Conservation (phyloP, 2,888 invertebrate genomes). For the Myathropa florea region DNA sequence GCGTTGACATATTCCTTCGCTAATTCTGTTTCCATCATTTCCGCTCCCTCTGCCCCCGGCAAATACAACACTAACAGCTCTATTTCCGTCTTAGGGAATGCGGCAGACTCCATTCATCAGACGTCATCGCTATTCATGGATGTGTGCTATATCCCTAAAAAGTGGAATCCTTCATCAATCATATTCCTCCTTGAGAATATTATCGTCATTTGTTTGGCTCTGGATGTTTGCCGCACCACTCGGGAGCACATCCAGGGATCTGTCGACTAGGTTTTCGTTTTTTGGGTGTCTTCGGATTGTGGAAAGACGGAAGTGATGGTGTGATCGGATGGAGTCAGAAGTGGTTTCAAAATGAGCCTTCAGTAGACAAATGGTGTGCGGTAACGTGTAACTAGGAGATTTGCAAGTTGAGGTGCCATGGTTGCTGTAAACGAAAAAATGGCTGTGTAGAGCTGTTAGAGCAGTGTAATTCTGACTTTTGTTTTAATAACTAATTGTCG, state of each 20-base stretch:
- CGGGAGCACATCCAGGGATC: background rate
- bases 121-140: background rate
- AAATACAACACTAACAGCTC: background rate
- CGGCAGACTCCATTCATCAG: background rate
- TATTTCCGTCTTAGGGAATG: background rate
- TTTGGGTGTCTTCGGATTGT: too few relatives aligned
- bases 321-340: too few relatives aligned
- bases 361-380: too few relatives aligned
- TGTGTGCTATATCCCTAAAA: background rate
- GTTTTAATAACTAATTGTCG: too few relatives aligned
- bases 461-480: too few relatives aligned
- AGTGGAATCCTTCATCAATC: background rate
- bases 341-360: too few relatives aligned
- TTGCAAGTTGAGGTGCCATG: too few relatives aligned
- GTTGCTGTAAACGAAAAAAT: too few relatives aligned
- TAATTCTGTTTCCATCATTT: background rate
- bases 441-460: too few relatives aligned
- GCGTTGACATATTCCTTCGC: background rate
- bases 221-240: background rate
- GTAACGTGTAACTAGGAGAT: too few relatives aligned
- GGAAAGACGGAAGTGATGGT: too few relatives aligned
- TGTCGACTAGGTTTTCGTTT: too few relatives aligned
- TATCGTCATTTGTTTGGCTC: background rate
- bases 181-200: background rate
- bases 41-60: background rate